These are phyloP conservation scores for Drosophila repletoides DNA, from an alignment of 1,140 invertebrate species.

Conservation along the genomic window DNA sequence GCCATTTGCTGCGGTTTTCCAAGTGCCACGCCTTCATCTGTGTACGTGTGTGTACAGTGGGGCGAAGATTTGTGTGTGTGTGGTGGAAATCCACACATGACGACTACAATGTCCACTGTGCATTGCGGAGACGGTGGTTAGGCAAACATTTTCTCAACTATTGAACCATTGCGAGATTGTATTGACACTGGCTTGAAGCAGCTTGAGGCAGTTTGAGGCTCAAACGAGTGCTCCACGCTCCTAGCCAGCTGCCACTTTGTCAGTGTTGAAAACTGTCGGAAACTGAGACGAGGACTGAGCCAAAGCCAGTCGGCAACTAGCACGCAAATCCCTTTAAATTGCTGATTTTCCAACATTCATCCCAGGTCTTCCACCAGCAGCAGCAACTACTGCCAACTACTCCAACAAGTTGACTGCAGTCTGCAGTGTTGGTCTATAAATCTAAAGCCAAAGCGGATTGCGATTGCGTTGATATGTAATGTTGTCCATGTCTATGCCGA, in stretches of 20 bases:
- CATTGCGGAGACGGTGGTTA: constrained; percentile 73
- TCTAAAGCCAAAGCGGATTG: constrained; percentile 71
- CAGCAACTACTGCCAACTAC: constrained; percentile 4
- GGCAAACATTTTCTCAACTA: constrained; percentile 78
- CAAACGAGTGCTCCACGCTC: no score
- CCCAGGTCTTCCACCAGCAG: no score
- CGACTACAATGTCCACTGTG: constrained; percentile 43
- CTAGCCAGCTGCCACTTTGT: constrained; percentile 5
- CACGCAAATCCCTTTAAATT: constrained; percentile 74
- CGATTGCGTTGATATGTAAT: constrained; percentile 68
- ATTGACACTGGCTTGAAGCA: constrained; percentile 59
- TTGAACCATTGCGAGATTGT: constrained; percentile 77
- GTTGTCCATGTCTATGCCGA: constrained; percentile 50
- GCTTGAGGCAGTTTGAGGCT: constrained; percentile 32
- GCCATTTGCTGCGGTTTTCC: constrained; percentile 64
- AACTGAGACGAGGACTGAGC: not conserved
- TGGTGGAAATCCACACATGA: constrained; percentile 47
- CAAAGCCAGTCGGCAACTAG: constrained; percentile 55
- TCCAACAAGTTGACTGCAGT: no score
- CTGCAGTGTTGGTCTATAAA: constrained; percentile 64
- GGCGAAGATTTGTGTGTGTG: constrained; percentile 61
- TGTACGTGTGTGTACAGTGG: constrained; percentile 50
- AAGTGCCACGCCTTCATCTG: constrained; percentile 39
- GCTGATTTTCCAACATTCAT: constrained; percentile 60
- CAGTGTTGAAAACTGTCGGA: constrained; percentile 20